A percentile compares a stretch with the other conserved stretches of the same genome.
These are phyloP conservation scores for Flabesymbios commensalis DNA, from an alignment of 2,888 invertebrate species.

Conservation along the genomic window DNA sequence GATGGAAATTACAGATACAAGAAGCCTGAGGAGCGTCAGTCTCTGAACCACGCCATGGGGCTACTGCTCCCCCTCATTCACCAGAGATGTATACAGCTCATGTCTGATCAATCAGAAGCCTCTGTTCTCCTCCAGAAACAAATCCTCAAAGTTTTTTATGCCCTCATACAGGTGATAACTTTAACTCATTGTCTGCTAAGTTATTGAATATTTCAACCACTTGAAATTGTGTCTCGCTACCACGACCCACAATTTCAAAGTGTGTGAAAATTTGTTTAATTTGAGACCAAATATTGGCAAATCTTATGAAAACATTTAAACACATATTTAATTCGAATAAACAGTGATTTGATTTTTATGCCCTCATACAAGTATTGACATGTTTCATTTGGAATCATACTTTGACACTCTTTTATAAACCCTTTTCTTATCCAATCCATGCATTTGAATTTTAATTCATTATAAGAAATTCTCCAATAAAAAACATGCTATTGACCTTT, in stretches of 20 bases:
- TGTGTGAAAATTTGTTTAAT: too few relatives aligned
- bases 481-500: too few relatives aligned
- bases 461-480: too few relatives aligned
- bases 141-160: constrained; percentile 89
- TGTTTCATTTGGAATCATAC: neutral
- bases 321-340: too few relatives aligned
- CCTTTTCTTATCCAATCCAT: too few relatives aligned
- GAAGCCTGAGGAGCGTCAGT: constrained; percentile 83
- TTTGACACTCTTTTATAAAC: neutral
- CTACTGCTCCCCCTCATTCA: constrained; percentile 89
- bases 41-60: constrained; percentile 94
- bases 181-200: neutral
- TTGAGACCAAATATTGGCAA: neutral
- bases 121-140: constrained; percentile 92
- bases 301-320: too few relatives aligned
- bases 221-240: too few relatives aligned
- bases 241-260: too few relatives aligned
- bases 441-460: too few relatives aligned
- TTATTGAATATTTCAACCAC: too few relatives aligned
- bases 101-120: constrained; percentile 83
- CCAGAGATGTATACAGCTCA: constrained; percentile 69
- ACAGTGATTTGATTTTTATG: neutral
- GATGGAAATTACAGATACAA: constrained; percentile 82
- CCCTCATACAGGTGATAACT: constrained; percentile 82
- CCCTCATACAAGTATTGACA: too few relatives aligned